Percentiles rank a stretch among this genome's conserved stretches.
Conservation (phyloP, 2,888 invertebrate genomes). For the Drosophila incognita region DNA sequence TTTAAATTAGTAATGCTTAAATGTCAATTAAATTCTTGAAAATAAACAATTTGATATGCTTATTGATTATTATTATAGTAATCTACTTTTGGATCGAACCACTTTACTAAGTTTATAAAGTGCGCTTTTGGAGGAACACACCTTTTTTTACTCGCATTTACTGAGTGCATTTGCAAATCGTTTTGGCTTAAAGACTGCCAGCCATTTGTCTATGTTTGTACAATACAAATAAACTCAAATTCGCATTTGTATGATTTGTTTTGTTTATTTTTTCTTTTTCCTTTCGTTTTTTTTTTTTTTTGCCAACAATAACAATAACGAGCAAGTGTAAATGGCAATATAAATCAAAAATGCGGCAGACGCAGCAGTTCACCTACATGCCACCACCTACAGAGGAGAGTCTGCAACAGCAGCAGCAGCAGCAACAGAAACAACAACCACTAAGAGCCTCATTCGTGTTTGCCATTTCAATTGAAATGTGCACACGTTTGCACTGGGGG, state of each 20-base stretch:
- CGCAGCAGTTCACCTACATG: constrained; percentile 55
- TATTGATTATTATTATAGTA: neutral
- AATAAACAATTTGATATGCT: neutral
- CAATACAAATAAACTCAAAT: constrained; percentile 45
- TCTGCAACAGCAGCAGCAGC: constrained; percentile 25
- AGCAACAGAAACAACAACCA: constrained; percentile 17
- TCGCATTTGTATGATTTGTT: constrained; percentile 32
- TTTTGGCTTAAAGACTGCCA: constrained; percentile 23
- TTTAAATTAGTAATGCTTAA: neutral
- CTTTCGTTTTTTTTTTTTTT: constrained; percentile 7
- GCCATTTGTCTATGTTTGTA: constrained; percentile 23
- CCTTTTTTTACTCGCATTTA: neutral
- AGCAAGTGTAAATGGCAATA: constrained; percentile 70
- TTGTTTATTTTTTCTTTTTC: constrained; percentile 6
- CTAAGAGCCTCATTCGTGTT: constrained; percentile 69
- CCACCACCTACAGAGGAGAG: constrained; percentile 34
- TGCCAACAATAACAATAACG: constrained; percentile 59
- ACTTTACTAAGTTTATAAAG: neutral
- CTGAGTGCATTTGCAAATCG: neutral
- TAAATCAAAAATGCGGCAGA: constrained; percentile 74
- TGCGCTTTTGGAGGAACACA: neutral
- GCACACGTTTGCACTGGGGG: constrained; percentile 68
- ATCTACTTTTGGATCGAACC: neutral
- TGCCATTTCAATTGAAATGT: constrained; percentile 79
- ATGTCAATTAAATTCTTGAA: neutral